Evolutionary conservation across 1,140 invertebrate species (phyloP).

Genomic region (Formica selysi): DNA sequence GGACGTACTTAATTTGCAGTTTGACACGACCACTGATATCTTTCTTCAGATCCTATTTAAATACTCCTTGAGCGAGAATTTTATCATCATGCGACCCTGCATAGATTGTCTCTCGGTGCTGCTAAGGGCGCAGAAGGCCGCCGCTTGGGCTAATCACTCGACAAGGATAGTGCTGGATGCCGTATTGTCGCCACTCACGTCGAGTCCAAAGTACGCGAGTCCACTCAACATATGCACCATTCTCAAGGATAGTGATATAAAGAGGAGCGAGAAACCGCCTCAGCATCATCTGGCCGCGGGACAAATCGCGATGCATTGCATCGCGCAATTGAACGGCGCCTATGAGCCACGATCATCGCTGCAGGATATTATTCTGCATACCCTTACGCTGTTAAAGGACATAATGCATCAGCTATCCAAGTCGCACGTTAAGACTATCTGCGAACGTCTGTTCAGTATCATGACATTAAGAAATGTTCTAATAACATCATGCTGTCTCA

Average conservation of each 20-base stretch:
- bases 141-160: too few species aligned
- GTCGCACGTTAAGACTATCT: constrained; percentile 90
- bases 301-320: constrained; percentile 92
- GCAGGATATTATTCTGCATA: constrained; percentile 90
- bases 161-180: constrained; percentile 91
- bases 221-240: constrained; percentile 93
- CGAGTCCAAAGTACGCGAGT: constrained; percentile 95
- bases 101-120: too few species aligned
- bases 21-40: too few species aligned
- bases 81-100: too few species aligned
- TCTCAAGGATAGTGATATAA: constrained; percentile 87
- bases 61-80: too few species aligned
- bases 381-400: constrained; percentile 92
- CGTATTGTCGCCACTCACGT: constrained; percentile 92
- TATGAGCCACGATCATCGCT: constrained; percentile 84
- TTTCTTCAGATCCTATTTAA: too few species aligned
- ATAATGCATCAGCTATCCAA: constrained; percentile 91
- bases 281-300: constrained; percentile 90
- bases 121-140: too few species aligned
- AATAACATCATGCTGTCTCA: constrained; percentile 92
- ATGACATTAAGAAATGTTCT: constrained; percentile 95
- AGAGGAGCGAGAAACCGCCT: constrained; percentile 80
- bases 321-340: constrained; percentile 89
- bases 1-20: too few species aligned
- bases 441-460: constrained; percentile 93